phyloP scores from a whole-genome alignment of 2,888 invertebrate genomes.

The Trisateles emortualis region DNA sequence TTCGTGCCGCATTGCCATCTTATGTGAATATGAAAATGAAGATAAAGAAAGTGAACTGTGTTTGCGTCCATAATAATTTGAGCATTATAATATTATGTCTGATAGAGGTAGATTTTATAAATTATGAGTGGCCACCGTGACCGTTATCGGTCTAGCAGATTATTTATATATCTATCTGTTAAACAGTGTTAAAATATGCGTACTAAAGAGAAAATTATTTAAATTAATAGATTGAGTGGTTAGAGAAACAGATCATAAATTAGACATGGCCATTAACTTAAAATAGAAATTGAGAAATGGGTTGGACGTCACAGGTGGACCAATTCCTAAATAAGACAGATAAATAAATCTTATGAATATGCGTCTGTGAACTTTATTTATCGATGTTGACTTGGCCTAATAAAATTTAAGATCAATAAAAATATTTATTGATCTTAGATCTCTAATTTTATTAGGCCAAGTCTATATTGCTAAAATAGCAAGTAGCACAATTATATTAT shows the following conservation, averaged over 20 bases:
- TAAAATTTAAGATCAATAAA: too few relatives aligned
- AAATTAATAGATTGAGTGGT: slow-evolving; percentile 1
- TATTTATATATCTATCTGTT: not conserved
- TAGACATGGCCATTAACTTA: slow-evolving; percentile 5
- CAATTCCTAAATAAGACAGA: slow-evolving; percentile 13
- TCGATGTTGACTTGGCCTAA: not conserved
- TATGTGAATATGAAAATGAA: too few relatives aligned
- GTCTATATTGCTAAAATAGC: too few relatives aligned
- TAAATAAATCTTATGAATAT: slow-evolving; percentile 4
- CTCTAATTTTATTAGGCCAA: too few relatives aligned
- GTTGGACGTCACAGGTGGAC: slow-evolving; percentile 6
- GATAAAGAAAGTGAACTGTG: too few relatives aligned
- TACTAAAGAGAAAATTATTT: not conserved
- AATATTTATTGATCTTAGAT: not conserved
- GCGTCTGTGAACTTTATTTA: not conserved
- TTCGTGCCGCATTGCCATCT: too few relatives aligned
- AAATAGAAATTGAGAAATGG: slow-evolving; percentile 3
- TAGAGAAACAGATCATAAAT: slow-evolving; percentile 10
- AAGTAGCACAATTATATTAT: too few relatives aligned
- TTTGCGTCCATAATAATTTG: too few relatives aligned
- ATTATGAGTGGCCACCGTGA: too few relatives aligned
- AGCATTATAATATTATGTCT: too few relatives aligned
- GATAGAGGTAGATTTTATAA: too few relatives aligned
- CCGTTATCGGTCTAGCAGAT: too few relatives aligned
- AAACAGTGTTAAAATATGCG: slow-evolving; percentile 4